Conservation (phyloP, 2,797 vertebrate species). For the Carcharodon carcharias region DNA sequence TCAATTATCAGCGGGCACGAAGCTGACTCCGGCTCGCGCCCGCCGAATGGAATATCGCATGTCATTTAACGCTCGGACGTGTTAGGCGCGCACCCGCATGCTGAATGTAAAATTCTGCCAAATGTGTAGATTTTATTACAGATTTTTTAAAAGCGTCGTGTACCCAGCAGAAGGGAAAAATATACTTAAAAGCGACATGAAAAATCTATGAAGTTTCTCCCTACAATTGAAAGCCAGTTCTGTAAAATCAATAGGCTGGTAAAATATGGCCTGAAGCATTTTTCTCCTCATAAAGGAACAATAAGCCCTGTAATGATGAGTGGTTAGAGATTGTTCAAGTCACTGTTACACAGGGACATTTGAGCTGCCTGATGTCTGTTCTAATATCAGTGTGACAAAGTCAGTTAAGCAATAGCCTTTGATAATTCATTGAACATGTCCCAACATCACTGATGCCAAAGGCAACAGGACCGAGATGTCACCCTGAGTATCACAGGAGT, state of each 20-base stretch:
- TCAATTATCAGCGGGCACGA: too few relatives aligned
- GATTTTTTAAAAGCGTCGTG: not conserved
- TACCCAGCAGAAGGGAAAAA: not conserved
- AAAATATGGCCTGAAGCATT: not conserved
- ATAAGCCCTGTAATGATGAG: not conserved
- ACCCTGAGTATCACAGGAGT: not conserved
- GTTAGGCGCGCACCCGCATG: too few relatives aligned
- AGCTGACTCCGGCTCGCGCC: too few relatives aligned
- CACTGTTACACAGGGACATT: not conserved
- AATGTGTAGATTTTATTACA: not conserved
- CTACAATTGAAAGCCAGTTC: not conserved
- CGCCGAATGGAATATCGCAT: too few relatives aligned
- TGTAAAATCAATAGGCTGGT: not conserved
- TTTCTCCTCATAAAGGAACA: conserved; percentile 31
- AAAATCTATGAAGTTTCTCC: not conserved
- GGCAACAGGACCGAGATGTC: not conserved
- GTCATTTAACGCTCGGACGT: too few relatives aligned
- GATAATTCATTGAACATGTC: conserved; percentile 2
- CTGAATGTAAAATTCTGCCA: too few relatives aligned
- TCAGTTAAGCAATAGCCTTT: conserved; percentile 13
- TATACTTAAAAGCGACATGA: not conserved
- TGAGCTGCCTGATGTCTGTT: conserved; percentile 14
- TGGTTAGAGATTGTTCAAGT: conserved; percentile 10
- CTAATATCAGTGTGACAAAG: conserved; percentile 29
- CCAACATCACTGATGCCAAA: not conserved